Conservation (phyloP, 2,113 vertebrate species). For the Hirundichthys speculiger region DNA sequence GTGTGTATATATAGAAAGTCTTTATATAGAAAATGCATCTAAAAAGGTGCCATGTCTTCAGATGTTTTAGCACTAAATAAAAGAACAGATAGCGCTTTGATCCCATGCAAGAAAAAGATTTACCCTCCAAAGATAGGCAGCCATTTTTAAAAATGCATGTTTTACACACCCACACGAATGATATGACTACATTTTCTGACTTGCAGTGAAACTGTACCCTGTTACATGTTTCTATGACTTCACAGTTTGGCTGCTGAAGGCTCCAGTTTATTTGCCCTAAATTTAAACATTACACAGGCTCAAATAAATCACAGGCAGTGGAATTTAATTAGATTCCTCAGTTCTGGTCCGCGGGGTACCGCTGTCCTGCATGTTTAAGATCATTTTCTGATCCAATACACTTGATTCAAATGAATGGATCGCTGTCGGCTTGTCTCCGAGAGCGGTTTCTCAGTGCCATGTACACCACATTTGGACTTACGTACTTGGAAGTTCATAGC, state of each 20-base stretch:
- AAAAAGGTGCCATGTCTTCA: neutral
- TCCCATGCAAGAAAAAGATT: neutral
- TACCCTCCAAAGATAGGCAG: neutral
- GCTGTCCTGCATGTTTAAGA: too few relatives aligned
- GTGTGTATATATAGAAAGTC: neutral
- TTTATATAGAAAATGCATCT: constrained; percentile 1
- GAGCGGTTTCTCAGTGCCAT: too few relatives aligned
- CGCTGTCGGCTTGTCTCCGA: too few relatives aligned
- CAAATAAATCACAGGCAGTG: constrained; percentile 51
- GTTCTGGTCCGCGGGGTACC: too few relatives aligned
- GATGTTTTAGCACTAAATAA: neutral
- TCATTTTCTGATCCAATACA: constrained; percentile 43
- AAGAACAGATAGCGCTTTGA: neutral
- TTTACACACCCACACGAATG: neutral
- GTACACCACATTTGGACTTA: too few relatives aligned
- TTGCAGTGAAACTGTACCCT: too few relatives aligned
- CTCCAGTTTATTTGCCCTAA: constrained; percentile 30
- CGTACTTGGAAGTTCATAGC: too few relatives aligned
- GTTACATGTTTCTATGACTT: constrained; percentile 25
- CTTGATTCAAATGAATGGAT: constrained; percentile 38
- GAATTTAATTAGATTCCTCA: constrained; percentile 56
- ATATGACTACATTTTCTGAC: too few relatives aligned
- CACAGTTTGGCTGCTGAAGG: constrained; percentile 5
- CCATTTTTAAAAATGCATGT: neutral
- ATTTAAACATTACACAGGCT: constrained; percentile 39